Evolutionary conservation across 2,888 invertebrate species (phyloP).

Genomic region (Drosophila nr. perissopoda): DNA sequence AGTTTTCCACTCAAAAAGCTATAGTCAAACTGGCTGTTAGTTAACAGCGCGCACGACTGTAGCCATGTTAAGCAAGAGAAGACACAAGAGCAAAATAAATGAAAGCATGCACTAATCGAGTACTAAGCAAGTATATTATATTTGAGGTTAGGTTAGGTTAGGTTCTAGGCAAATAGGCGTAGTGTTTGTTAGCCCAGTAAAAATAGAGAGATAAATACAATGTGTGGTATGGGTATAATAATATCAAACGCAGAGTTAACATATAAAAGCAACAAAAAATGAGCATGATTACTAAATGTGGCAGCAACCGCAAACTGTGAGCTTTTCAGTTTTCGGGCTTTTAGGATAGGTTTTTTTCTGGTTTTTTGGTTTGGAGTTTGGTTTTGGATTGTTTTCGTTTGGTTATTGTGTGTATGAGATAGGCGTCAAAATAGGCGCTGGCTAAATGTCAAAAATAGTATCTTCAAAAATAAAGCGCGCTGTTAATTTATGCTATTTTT

Average conservation of each 20-base stretch:
- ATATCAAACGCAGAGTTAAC: constrained; percentile 58
- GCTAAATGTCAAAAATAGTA: constrained; percentile 46
- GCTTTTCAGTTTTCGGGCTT: constrained; percentile 28
- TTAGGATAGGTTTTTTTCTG: constrained; percentile 23
- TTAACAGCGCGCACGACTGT: constrained; percentile 39
- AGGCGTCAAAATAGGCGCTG: constrained; percentile 51
- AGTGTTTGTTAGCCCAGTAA: constrained; percentile 18
- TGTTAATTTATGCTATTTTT: constrained; percentile 50
- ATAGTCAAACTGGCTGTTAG: constrained; percentile 9
- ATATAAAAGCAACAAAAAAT: constrained; percentile 65
- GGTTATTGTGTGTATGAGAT: constrained; percentile 72
- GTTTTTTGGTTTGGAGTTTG: neutral
- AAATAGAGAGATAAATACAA: constrained; percentile 26
- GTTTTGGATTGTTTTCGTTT: constrained; percentile 50
- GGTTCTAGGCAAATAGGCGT: constrained; percentile 29
- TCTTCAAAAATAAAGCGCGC: constrained; percentile 53
- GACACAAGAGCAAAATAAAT: constrained; percentile 10
- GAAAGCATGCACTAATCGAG: constrained; percentile 43
- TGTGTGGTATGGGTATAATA: constrained; percentile 21
- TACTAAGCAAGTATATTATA: constrained; percentile 26
- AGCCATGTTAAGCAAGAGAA: constrained; percentile 25
- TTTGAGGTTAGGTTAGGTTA: constrained; percentile 19
- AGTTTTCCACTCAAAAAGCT: constrained; percentile 18
- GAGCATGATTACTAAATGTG: constrained; percentile 57
- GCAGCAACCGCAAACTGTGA: constrained; percentile 25